Evolutionary conservation across 2,113 vertebrate species (phyloP).

Genomic region (Hippolais icterina): DNA sequence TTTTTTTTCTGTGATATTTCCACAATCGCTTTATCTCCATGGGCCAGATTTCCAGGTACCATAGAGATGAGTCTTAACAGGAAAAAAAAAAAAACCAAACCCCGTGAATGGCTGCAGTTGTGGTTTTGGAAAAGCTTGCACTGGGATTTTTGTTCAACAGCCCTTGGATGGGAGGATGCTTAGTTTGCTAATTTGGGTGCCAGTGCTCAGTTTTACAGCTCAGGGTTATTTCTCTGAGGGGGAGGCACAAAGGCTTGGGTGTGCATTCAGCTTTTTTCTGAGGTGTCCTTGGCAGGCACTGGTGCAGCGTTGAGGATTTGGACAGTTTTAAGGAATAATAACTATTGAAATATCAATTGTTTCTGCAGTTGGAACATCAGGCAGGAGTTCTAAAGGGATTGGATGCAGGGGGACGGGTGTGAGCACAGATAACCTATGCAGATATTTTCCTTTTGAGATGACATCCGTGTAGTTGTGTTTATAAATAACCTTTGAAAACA

Average conservation of each 20-base stretch:
- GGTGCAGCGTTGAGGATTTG: not conserved
- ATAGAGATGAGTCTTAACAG: slow-evolving; percentile 35
- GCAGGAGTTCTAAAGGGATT: not conserved
- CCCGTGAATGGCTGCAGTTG: slow-evolving; percentile 12
- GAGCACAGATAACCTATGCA: not conserved
- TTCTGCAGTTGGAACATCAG: not conserved
- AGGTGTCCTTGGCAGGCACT: slow-evolving; percentile 12
- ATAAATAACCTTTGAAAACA: not conserved
- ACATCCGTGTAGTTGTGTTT: not conserved
- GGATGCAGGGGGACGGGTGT: not conserved
- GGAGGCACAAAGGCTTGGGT: slow-evolving; percentile 22
- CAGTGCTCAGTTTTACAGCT: slow-evolving; percentile 11
- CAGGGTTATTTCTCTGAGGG: not conserved
- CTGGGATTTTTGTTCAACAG: slow-evolving; percentile 44
- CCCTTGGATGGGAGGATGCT: slow-evolving; percentile 29
- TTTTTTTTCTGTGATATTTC: not conserved
- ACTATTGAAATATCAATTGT: not conserved
- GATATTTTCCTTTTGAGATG: not conserved
- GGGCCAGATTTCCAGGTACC: slow-evolving; percentile 63
- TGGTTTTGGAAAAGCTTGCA: slow-evolving; percentile 51
- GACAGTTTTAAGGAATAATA: not conserved
- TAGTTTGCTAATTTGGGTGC: slow-evolving; percentile 38
- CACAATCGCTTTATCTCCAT: not conserved
- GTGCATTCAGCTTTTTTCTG: slow-evolving; percentile 33
- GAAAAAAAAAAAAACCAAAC: not conserved